A percentile compares a stretch with the other conserved stretches of the same genome.
phyloP scores from a whole-genome alignment of 2,113 vertebrate genomes.

The Calidris pugnax region DNA sequence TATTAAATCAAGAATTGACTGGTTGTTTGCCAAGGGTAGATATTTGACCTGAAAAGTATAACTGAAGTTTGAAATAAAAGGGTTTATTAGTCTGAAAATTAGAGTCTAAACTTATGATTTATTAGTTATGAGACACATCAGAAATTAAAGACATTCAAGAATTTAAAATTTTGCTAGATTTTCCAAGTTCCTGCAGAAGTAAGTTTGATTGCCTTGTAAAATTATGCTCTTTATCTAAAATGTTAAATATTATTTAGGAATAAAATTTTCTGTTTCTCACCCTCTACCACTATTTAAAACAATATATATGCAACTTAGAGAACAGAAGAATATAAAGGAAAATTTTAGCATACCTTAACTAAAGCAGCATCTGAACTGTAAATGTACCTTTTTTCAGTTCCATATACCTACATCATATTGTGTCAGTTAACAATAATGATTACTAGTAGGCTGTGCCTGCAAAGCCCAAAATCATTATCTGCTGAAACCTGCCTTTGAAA shows the following conservation, averaged over 20 bases:
- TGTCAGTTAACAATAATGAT: background rate
- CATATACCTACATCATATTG: background rate
- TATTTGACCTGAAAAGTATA: background rate
- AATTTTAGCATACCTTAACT: background rate
- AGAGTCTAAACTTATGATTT: background rate
- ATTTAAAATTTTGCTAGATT: background rate
- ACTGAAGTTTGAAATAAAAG: background rate
- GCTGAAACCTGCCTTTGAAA: background rate
- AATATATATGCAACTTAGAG: background rate
- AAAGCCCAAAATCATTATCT: background rate
- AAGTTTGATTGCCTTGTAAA: background rate
- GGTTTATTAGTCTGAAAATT: background rate
- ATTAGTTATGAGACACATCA: background rate
- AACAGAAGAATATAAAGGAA: background rate
- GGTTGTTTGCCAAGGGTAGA: background rate
- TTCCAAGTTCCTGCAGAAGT: background rate
- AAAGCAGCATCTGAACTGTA: background rate
- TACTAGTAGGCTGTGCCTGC: background rate
- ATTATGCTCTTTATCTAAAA: background rate
- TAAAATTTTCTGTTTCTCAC: background rate
- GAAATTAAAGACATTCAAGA: background rate
- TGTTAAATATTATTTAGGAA: background rate
- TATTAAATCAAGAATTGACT: background rate
- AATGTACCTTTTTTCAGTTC: background rate
- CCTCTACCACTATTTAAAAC: background rate